Evolutionary conservation across 2,113 vertebrate genomes (phyloP).

Genomic region (Microcebus griseorufus): DNA sequence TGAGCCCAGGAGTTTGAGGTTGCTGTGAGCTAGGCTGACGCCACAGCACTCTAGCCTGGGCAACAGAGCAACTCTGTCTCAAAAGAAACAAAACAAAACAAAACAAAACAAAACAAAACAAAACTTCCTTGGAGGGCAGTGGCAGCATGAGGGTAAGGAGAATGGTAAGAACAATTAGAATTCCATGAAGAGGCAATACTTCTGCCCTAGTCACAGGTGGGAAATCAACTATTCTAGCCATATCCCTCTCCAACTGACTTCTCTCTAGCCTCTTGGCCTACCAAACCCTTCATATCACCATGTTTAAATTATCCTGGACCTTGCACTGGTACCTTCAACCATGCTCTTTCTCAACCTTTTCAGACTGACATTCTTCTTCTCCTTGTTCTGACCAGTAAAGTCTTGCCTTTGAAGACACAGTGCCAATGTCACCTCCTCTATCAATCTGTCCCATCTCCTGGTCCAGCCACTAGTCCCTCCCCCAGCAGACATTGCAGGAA

Average conservation of each 20-base stretch:
- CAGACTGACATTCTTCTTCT: neutral
- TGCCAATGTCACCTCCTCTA: neutral
- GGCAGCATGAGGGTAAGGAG: neutral
- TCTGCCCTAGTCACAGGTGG: neutral
- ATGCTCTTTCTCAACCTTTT: neutral
- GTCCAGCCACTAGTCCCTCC: neutral
- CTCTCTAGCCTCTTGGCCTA: neutral
- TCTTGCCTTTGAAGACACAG: neutral
- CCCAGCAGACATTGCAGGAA: neutral
- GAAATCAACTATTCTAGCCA: constrained; percentile 27
- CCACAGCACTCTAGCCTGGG: no score
- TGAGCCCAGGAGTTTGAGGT: no score
- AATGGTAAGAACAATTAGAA: constrained; percentile 17
- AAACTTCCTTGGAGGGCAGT: neutral
- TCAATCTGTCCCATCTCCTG: neutral
- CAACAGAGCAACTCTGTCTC: no score
- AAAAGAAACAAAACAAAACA: no score
- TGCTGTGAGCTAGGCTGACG: no score
- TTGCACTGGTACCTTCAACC: neutral
- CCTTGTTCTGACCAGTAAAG: constrained; percentile 3
- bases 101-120: no score
- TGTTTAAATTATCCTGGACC: neutral
- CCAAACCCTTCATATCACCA: neutral
- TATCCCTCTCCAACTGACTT: neutral
- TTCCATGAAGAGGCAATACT: neutral